Conservation (phyloP, 1,140 invertebrate genomes). For the Anthonomus grandis region DNA sequence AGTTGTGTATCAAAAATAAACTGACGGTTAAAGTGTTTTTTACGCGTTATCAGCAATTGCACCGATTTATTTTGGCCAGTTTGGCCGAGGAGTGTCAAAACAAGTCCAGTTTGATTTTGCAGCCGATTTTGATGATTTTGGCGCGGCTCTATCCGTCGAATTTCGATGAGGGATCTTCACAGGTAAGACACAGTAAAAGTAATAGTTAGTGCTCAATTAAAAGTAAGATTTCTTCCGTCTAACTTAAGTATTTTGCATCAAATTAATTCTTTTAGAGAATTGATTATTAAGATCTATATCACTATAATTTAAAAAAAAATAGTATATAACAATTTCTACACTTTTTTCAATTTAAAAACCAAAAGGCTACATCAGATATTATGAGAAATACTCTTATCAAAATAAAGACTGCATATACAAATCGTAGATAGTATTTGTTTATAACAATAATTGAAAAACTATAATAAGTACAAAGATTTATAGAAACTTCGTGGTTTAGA, state of each 20-base stretch:
- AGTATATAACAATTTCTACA: too few species aligned
- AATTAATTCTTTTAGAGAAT: too few species aligned
- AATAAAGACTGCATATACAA: not conserved
- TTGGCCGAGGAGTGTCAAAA: conserved; percentile 53
- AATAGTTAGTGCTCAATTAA: too few species aligned
- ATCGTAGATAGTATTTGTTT: not conserved
- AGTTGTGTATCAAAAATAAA: conserved; percentile 70
- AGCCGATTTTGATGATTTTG: conserved; percentile 77
- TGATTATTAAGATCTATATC: too few species aligned
- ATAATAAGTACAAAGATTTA: too few species aligned
- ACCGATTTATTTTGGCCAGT: conserved; percentile 72
- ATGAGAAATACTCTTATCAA: not conserved
- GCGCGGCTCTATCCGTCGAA: conserved; percentile 73
- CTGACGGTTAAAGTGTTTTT: conserved; percentile 81
- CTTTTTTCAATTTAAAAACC: not conserved
- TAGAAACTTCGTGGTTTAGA: too few species aligned
- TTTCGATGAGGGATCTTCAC: conserved; percentile 57
- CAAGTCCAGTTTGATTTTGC: conserved; percentile 54
- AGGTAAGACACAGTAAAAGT: conserved; percentile 53
- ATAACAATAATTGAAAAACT: too few species aligned
- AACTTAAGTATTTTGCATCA: too few species aligned
- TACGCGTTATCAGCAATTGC: conserved; percentile 73
- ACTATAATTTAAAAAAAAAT: too few species aligned
- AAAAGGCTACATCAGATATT: too few species aligned
- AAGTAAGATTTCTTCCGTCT: too few species aligned